Conservation (phyloP, 2,113 vertebrate species). For the Macroglossus sobrinus region DNA sequence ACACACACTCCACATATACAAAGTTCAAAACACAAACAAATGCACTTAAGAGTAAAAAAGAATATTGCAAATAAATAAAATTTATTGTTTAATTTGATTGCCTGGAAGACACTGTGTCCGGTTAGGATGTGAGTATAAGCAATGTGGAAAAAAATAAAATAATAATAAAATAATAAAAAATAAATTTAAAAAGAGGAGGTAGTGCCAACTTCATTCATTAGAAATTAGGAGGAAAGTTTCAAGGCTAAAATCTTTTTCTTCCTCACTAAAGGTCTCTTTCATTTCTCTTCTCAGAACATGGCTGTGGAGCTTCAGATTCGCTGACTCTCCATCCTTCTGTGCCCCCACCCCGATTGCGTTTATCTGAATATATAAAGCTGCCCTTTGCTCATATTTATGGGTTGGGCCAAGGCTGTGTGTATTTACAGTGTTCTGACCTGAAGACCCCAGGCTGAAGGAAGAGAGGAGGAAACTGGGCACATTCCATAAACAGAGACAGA, state of each 20-base stretch:
- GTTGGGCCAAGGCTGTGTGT: constrained; percentile 88
- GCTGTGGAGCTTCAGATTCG: constrained; percentile 44
- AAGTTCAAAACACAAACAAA: constrained; percentile 66
- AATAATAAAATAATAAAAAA: not conserved
- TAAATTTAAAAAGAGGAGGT: not conserved
- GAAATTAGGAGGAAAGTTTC: constrained; percentile 1
- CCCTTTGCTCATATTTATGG: constrained; percentile 93
- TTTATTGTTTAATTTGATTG: constrained; percentile 68
- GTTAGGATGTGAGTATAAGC: constrained; percentile 56
- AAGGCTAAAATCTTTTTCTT: not conserved
- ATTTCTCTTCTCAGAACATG: constrained; percentile 28
- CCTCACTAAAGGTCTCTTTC: not conserved
- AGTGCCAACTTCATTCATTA: not conserved
- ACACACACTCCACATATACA: not conserved
- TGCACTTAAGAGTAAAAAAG: constrained; percentile 61
- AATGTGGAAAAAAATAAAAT: constrained; percentile 22
- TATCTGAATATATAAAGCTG: constrained; percentile 89
- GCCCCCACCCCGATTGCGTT: constrained; percentile 34
- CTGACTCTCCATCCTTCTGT: constrained; percentile 12
- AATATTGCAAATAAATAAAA: constrained; percentile 60
- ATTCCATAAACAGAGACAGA: constrained; percentile 89
- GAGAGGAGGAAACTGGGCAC: constrained; percentile 85
- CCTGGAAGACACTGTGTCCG: constrained; percentile 68
- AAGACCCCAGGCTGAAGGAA: constrained; percentile 87
- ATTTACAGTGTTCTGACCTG: constrained; percentile 99